A percentile compares a stretch with the other conserved stretches of the same genome.
These are phyloP conservation scores for Reinhardtius hippoglossoides DNA, from an alignment of 2,113 vertebrate genomes.

Conservation along the genomic window DNA sequence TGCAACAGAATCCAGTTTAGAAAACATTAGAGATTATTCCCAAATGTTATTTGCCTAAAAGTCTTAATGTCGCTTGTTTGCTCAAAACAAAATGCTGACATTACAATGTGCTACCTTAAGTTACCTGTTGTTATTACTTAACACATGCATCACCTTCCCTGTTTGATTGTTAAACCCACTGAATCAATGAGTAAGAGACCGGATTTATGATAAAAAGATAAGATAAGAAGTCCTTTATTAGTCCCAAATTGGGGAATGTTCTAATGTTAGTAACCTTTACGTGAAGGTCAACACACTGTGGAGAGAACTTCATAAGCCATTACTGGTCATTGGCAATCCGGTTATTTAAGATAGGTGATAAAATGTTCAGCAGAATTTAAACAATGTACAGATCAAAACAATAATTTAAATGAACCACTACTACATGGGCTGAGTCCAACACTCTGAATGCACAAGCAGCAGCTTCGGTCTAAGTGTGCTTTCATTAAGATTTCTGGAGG, in stretches of 20 bases:
- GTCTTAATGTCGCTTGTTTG: background rate
- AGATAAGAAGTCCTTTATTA: no score
- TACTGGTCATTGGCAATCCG: background rate
- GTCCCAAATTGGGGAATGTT: background rate
- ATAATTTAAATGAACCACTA: no score
- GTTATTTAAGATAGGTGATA: no score
- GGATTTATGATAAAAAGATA: background rate
- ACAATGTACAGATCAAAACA: no score
- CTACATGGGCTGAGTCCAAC: no score
- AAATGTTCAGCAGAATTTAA: no score
- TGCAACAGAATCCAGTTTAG: background rate
- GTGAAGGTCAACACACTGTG: no score
- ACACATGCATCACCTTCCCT: background rate
- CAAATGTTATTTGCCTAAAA: background rate
- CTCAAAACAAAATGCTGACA: background rate
- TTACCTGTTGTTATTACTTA: background rate
- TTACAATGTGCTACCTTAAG: slow-evolving; percentile 3
- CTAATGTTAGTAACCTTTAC: no score
- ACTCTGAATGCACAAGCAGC: no score
- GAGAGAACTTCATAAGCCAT: background rate
- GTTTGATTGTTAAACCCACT: slow-evolving; percentile 43
- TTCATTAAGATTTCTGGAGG: no score
- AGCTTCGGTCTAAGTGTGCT: no score
- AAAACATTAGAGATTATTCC: background rate
- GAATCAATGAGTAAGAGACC: slow-evolving; percentile 22